Base-by-base conservation (phyloP, 2,797 vertebrate genomes). In the Craterocephalus amniculus region DNA sequence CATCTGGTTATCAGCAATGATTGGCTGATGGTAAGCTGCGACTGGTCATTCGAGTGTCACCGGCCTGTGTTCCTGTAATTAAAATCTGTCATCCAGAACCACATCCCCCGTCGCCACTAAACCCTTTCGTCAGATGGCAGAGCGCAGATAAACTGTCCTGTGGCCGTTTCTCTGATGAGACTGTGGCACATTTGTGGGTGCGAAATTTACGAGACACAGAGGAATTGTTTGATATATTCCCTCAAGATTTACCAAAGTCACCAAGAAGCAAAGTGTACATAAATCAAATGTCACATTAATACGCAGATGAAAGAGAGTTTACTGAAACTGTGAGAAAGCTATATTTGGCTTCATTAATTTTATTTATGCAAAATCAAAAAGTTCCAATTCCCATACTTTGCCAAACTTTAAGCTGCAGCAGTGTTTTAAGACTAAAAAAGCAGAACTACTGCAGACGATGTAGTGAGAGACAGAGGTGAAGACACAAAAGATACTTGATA, bases 71-170 rank as follows among this genome's bases (percentile, higher is more conserved):
- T 93, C 90, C 91, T 91, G 90, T 94, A 94, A 94, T 95, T 94
- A 94, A 95, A 95, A 93, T 89, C 93, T 94, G 90, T 92, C 93
- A 94, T 92, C 90, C 93, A 93, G 92, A 95, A 95, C 93, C 88
- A 86, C 90, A 90, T 92, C 82, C 90, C 89, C 84, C 83, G 85
- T 90, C 82, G 83, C 86, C 84, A 76, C 87, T 92, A 93, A 93
- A 93, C 85, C 91, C 89, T 92, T 91, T 86, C 83, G 81, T 94
- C 92, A 93, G 93, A 94, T 93, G 93, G 92, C 87, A 89, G 87
- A 72, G 86, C 88, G 85, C 89, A 89, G 93, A 94, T 94, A 94
- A 94, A 92, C 84, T 89, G 89, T 80, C 87, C 83, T 84, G 86
- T 79, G 76, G 79, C 81, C 73, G 76, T 88, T 83, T 80, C 72